Conservation (phyloP, 2,113 vertebrate species). For the Ctenomys sociabilis region DNA sequence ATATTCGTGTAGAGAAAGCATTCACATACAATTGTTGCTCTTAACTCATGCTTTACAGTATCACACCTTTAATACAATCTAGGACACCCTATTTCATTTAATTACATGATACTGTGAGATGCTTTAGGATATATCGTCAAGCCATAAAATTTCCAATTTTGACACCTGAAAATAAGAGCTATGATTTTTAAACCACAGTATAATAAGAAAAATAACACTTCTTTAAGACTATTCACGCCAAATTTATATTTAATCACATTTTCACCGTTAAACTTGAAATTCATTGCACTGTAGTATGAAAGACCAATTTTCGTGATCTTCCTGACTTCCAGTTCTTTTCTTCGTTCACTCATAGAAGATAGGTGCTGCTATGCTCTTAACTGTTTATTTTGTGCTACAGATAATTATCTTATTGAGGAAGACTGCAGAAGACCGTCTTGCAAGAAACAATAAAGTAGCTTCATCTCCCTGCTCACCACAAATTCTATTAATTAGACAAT, state of each 20-base stretch:
- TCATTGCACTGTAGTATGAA: constrained; percentile 19
- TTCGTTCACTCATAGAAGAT: background rate
- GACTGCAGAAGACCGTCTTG: background rate
- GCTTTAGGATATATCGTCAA: background rate
- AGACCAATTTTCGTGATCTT: constrained; percentile 55
- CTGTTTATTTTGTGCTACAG: constrained; percentile 29
- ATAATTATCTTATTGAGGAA: constrained; percentile 67
- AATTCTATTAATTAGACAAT: constrained; percentile 60
- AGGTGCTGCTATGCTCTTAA: constrained; percentile 11
- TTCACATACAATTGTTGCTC: background rate
- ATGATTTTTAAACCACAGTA: constrained; percentile 52
- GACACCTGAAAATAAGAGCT: constrained; percentile 52
- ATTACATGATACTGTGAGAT: background rate
- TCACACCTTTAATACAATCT: background rate
- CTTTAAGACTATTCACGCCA: constrained; percentile 1
- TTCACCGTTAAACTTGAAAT: constrained; percentile 54
- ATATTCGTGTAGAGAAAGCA: background rate
- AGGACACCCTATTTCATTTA: background rate
- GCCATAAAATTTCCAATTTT: constrained; percentile 29
- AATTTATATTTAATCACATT: constrained; percentile 67
- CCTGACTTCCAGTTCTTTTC: constrained; percentile 27
- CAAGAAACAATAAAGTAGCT: constrained; percentile 22
- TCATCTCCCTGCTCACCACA: constrained; percentile 52
- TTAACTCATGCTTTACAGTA: background rate
- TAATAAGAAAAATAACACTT: constrained; percentile 60